Evolutionary conservation across 53 echinoderm and acorn worm genomes (phyloP), one percentile per base, ranked within the genome.

Genomic region (Antedon mediterranea): DNA sequence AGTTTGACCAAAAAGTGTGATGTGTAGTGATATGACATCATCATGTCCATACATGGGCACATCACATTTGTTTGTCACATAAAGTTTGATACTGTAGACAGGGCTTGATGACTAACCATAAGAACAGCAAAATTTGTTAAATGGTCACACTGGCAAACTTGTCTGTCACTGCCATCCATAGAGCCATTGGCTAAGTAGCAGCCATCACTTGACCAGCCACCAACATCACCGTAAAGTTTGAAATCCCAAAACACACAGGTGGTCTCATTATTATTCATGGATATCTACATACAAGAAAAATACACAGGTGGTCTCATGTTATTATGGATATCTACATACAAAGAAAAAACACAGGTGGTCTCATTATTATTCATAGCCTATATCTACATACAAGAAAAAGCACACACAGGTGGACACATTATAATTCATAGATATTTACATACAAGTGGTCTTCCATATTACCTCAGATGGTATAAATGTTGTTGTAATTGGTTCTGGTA

Each of bases 231-330:
- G 28, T 29, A 71, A 3, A 81, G 30, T 0, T 29, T 43, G 33
- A 84, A 89, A 57, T 92, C 76, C 92, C 92, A 92, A 83, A 89
- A 92, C 0, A 92, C 92, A 78, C 92, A 92, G 34, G 43, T 34
- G 28, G 79, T 82, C 7, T 73, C 79, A 43, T 82, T 73, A 14
- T 84, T 71, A 28, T 74, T 88, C 34, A 85, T 57, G 20, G 57
- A 57, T 23, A 15, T 26, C 57, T 57, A 18, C 2, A 57, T 18
- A 18, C 3, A 11, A 57, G 57, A 57, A 57, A 37, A 37, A 37
- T 37, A 11, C 37, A 6, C 37, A 37, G 37, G n/a, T n/a, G n/a
- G n/a, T n/a, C n/a, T n/a, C n/a, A n/a, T n/a, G n/a, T n/a, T n/a
- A n/a, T 11, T 37, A 6, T 37, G 37, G 37, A 37, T 6, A 11